A percentile compares a stretch with the other conserved stretches of the same genome.
phyloP scores from a whole-genome alignment of 2,888 invertebrate species.

The Cylindroiulus punctatus region DNA sequence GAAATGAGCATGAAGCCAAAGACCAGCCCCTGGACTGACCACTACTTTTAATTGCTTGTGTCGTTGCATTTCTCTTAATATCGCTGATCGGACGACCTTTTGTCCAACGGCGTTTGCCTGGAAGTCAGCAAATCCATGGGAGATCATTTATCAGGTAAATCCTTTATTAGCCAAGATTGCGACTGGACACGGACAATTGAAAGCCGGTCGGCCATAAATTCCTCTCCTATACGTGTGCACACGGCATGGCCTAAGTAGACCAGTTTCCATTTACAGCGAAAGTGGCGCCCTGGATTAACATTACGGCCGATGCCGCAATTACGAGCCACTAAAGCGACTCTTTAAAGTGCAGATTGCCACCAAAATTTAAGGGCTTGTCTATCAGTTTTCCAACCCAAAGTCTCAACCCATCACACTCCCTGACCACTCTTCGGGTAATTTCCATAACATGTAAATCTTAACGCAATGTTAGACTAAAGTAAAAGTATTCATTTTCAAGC shows the following conservation, averaged over 20 bases:
- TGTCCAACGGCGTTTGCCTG: constrained; percentile 8
- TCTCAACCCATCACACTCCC: no score
- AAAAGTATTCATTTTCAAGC: no score
- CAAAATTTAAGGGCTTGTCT: no score
- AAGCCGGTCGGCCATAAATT: neutral
- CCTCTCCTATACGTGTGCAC: neutral
- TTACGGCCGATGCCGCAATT: neutral
- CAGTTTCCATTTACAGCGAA: neutral
- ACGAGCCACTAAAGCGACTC: neutral
- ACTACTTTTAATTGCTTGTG: constrained; percentile 51
- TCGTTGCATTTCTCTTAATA: constrained; percentile 49
- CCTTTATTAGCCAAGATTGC: constrained; percentile 50
- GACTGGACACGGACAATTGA: constrained; percentile 48
- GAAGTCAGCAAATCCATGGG: constrained; percentile 43
- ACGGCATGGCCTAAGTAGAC: constrained; percentile 6
- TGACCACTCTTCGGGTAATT: no score
- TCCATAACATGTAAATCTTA: no score
- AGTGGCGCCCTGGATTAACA: constrained; percentile 19
- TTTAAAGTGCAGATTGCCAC: no score
- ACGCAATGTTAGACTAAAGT: no score
- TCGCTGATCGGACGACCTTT: constrained; percentile 43
- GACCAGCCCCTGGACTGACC: neutral
- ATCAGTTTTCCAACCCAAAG: no score
- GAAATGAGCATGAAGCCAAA: neutral
- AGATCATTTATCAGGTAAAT: constrained; percentile 53